Percentiles rank a stretch among this genome's conserved stretches.
phyloP scores from a whole-genome alignment of 2,113 vertebrate species.

The Edolisoma coerulescens region DNA sequence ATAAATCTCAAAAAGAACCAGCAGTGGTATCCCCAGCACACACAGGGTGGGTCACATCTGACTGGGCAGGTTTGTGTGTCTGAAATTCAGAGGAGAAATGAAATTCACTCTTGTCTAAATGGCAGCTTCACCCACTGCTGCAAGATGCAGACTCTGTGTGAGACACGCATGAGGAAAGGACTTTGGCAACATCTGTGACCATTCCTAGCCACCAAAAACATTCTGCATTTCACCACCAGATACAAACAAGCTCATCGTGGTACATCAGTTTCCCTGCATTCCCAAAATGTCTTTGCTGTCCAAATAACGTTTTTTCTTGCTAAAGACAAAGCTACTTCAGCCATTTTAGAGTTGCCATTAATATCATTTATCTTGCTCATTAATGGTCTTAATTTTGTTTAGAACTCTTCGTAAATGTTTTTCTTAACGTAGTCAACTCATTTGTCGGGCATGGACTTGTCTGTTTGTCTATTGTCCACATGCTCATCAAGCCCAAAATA shows the following conservation, averaged over 20 bases:
- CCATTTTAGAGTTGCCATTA: not conserved
- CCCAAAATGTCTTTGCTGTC: not conserved
- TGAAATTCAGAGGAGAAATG: not conserved
- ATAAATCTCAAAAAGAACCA: not conserved
- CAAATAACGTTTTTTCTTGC: not conserved
- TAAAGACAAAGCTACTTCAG: not conserved
- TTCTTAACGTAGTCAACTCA: not conserved
- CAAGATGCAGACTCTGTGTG: not conserved
- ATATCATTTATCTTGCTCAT: not conserved
- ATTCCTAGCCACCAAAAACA: not conserved
- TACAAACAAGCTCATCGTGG: not conserved
- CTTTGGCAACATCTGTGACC: not conserved
- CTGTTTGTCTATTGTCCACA: not conserved
- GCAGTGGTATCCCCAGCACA: not conserved
- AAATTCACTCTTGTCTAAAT: not conserved
- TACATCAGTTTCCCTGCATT: not conserved
- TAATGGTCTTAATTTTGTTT: not conserved
- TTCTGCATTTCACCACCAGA: not conserved
- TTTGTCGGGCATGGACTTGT: not conserved
- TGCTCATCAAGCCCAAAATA: not conserved
- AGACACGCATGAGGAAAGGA: not conserved
- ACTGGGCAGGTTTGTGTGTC: too few relatives aligned
- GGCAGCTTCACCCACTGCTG: not conserved
- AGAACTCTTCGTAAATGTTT: not conserved
- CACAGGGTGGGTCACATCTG: rapidly evolving